Conservation (phyloP, 1,140 invertebrate genomes). For the Drosophila elegans region DNA sequence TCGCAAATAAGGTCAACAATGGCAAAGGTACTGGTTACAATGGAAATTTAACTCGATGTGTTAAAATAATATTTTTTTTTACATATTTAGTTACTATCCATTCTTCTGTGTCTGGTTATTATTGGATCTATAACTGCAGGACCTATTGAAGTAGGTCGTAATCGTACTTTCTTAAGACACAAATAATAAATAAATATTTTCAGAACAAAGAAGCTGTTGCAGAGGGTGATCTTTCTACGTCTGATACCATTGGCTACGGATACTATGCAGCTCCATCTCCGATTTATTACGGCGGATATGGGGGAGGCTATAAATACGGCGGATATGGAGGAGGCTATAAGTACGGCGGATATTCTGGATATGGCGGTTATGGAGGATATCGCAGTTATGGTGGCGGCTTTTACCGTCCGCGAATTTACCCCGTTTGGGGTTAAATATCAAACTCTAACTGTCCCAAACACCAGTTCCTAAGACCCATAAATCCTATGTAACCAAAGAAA, state of each 20-base stretch:
- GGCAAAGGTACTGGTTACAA: conserved; percentile 50
- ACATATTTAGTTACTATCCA: conserved; percentile 31
- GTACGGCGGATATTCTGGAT: conserved; percentile 46
- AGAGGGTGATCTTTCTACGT: conserved; percentile 44
- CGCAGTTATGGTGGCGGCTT: conserved; percentile 46
- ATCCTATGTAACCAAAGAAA: conserved; percentile 47
- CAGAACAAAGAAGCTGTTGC: conserved; percentile 3
- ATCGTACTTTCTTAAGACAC: not conserved
- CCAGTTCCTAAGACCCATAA: not conserved
- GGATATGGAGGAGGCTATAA: conserved; percentile 53
- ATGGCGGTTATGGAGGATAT: conserved; percentile 35
- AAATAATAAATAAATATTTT: not conserved
- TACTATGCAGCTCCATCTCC: conserved; percentile 54
- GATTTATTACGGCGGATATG: conserved; percentile 51
- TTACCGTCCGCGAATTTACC: conserved; percentile 65
- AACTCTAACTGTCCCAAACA: not conserved
- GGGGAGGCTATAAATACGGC: conserved; percentile 56
- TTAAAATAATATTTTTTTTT: not conserved
- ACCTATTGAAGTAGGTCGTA: conserved; percentile 20
- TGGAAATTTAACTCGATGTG: conserved; percentile 4
- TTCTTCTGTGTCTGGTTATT: conserved; percentile 20
- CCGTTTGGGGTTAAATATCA: conserved; percentile 50
- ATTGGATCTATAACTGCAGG: conserved; percentile 16
- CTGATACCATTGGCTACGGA: conserved; percentile 53
- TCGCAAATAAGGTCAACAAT: conserved; percentile 60